Evolutionary conservation across 2,888 invertebrate species (phyloP).

Genomic region (Exocentrus adspersus): DNA sequence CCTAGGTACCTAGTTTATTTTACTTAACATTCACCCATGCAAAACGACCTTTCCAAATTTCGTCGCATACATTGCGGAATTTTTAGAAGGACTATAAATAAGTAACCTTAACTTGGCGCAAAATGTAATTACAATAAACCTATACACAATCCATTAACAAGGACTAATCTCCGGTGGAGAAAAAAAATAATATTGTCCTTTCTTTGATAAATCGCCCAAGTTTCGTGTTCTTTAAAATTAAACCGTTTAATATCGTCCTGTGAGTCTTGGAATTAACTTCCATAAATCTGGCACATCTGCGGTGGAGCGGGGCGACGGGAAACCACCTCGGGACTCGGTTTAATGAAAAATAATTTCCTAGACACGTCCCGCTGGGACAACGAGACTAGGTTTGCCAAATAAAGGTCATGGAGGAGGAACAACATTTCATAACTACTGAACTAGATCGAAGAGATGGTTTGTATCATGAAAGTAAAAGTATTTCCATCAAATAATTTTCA

Average conservation of each 20-base stretch:
- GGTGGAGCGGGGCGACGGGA: background rate
- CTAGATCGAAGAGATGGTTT: too few species aligned
- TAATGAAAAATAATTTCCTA: background rate
- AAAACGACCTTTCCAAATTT: background rate
- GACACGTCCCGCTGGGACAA: background rate
- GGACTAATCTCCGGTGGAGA: too few species aligned
- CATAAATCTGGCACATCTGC: background rate
- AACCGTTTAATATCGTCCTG: background rate
- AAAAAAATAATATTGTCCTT: too few species aligned
- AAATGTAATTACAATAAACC: too few species aligned
- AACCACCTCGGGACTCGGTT: background rate
- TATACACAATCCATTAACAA: too few species aligned
- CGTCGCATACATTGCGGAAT: background rate
- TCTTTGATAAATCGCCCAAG: background rate
- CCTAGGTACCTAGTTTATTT: too few species aligned
- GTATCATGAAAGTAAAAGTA: too few species aligned
- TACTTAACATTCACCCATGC: background rate
- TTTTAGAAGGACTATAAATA: too few species aligned
- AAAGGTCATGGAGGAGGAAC: background rate
- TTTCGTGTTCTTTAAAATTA: background rate
- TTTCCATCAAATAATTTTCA: too few species aligned
- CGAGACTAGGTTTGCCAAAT: background rate
- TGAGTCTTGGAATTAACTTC: background rate
- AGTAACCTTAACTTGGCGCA: too few species aligned
- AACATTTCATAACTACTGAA: too few species aligned